Conservation (phyloP, 1,140 invertebrate genomes). For the Chlorops oryzae region DNA sequence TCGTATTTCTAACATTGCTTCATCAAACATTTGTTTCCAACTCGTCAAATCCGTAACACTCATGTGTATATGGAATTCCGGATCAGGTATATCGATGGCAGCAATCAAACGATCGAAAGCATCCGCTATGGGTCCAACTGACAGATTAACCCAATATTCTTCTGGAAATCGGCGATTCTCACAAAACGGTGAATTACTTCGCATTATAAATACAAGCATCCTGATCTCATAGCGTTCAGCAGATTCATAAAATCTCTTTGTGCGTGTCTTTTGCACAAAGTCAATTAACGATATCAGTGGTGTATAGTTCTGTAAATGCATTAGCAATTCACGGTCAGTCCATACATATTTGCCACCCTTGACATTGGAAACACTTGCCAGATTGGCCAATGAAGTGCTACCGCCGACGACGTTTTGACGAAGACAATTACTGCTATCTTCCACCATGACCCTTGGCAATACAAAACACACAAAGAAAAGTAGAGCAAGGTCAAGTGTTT, state of each 20-base stretch:
- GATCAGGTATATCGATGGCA: constrained; percentile 42
- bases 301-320: constrained; percentile 43
- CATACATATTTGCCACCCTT: constrained; percentile 30
- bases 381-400: too few species aligned
- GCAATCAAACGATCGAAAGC: constrained; percentile 39
- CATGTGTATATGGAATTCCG: constrained; percentile 41
- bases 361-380: constrained; percentile 5
- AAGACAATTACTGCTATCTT: constrained; percentile 9
- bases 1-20: constrained; percentile 38
- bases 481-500: constrained; percentile 7
- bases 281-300: constrained; percentile 37
- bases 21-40: constrained; percentile 44
- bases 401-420: constrained; percentile 10
- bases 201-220: constrained; percentile 43
- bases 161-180: constrained; percentile 41
- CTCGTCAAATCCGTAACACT: constrained; percentile 40
- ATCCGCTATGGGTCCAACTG: constrained; percentile 39
- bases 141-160: constrained; percentile 42
- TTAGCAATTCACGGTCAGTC: constrained; percentile 38
- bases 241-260: constrained; percentile 41
- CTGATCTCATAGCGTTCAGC: constrained; percentile 41
- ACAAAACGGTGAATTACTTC: constrained; percentile 41
- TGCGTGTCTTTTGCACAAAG: constrained; percentile 42
- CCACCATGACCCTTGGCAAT: constrained; percentile 5
- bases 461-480: neutral